A percentile compares a stretch with the other conserved stretches of the same genome.
phyloP scores from a whole-genome alignment of 2,797 vertebrate species.

The Trichosurus vulpecula region DNA sequence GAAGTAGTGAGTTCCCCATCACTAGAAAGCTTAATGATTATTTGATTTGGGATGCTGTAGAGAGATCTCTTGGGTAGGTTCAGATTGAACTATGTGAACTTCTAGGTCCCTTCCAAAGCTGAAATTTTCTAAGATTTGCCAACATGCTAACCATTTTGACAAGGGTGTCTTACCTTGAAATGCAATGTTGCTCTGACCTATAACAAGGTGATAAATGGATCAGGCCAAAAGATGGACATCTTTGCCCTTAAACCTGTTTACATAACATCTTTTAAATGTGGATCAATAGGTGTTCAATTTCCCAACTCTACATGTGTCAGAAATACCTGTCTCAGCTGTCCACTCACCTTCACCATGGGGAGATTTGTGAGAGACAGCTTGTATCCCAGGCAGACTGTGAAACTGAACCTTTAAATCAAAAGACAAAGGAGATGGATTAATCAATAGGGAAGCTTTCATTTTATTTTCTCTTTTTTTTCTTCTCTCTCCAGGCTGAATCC shows the following conservation, averaged over 20 bases:
- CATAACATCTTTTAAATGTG: slow-evolving; percentile 40
- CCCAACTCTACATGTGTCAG: slow-evolving; percentile 39
- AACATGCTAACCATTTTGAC: slow-evolving; percentile 45
- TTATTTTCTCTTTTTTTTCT: slow-evolving; percentile 62
- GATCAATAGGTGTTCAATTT: slow-evolving; percentile 54
- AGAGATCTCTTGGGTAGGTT: background rate
- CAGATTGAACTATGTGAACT: background rate
- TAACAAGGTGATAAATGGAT: fast-evolving
- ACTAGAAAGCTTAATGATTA: background rate
- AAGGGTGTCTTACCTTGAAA: fast-evolving
- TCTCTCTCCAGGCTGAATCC: slow-evolving; percentile 71
- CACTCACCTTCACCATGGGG: slow-evolving; percentile 43
- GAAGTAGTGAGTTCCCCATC: background rate
- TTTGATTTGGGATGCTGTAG: background rate
- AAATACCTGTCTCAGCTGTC: slow-evolving; percentile 45
- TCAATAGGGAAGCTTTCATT: slow-evolving; percentile 77
- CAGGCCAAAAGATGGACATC: slow-evolving; percentile 48
- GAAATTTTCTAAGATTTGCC: slow-evolving; percentile 12
- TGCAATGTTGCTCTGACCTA: slow-evolving; percentile 53
- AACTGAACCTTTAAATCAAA: slow-evolving; percentile 78
- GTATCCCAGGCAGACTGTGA: slow-evolving; percentile 61
- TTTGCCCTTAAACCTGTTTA: slow-evolving; percentile 45
- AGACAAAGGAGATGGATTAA: slow-evolving; percentile 72
- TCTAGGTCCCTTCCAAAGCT: background rate
- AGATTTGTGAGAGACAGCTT: slow-evolving; percentile 59